A percentile compares a stretch with the other conserved stretches of the same genome.
Evolutionary conservation across 2,113 vertebrate species (phyloP).

Genomic region (Lipophrys pholis): DNA sequence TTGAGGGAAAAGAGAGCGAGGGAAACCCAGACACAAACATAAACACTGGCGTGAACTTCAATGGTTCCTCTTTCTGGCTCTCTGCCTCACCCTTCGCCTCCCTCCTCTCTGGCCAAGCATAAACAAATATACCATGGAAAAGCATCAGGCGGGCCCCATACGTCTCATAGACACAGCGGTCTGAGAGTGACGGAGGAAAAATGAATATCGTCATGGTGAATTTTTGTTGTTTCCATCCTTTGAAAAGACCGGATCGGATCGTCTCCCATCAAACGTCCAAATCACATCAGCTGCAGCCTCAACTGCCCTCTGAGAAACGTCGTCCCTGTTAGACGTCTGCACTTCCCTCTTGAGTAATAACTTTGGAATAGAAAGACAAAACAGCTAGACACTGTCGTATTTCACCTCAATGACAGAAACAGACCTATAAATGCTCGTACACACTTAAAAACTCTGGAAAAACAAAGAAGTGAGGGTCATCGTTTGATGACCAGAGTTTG

Average conservation of each 20-base stretch:
- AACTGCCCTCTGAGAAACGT: constrained; percentile 45
- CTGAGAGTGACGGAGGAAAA: constrained; percentile 42
- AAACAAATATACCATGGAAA: constrained; percentile 76
- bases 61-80: constrained; percentile 66
- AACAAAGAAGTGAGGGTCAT: constrained; percentile 10
- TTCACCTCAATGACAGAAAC: constrained; percentile 19
- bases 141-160: constrained; percentile 54
- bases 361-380: constrained; percentile 53
- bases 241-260: constrained; percentile 25
- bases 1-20: constrained; percentile 50
- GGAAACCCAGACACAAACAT: constrained; percentile 81
- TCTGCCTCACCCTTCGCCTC: constrained; percentile 32
- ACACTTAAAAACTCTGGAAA: constrained; percentile 7
- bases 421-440: constrained; percentile 10
- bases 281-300: constrained; percentile 49
- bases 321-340: constrained; percentile 33
- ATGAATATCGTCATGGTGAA: constrained; percentile 39
- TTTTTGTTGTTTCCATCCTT: constrained; percentile 51
- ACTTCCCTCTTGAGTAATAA: constrained; percentile 35
- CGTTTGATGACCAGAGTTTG: constrained; percentile 2
- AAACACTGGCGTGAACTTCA: constrained; percentile 77
- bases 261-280: constrained; percentile 10
- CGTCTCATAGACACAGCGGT: constrained; percentile 44
- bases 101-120: constrained; percentile 37
- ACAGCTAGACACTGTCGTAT: constrained; percentile 30